phyloP scores from a whole-genome alignment of 2,797 vertebrate species.

The Heterohyrax brucei region DNA sequence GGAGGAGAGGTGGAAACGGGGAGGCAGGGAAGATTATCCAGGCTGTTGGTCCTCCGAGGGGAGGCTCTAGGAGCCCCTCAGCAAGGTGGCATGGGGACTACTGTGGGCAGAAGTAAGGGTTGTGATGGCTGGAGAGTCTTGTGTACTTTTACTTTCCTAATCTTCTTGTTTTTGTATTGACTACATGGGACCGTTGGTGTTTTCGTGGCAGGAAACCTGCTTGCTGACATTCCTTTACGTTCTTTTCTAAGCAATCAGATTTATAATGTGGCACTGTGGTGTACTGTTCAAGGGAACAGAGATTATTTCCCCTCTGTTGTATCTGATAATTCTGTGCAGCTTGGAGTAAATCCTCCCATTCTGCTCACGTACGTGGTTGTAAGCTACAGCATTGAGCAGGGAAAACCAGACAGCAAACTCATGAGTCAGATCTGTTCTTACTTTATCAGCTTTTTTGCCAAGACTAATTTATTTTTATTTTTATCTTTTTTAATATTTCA shows the following conservation, averaged over 20 bases:
- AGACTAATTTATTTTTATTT: background rate
- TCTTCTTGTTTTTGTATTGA: background rate
- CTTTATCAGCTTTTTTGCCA: background rate
- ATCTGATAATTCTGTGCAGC: constrained; percentile 60
- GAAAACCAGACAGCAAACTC: constrained; percentile 3
- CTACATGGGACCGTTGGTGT: background rate
- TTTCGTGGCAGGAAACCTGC: background rate
- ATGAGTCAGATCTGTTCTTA: background rate
- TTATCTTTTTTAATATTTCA: too few relatives aligned
- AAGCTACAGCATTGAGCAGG: background rate
- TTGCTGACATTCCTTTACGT: constrained; percentile 20
- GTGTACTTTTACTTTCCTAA: background rate
- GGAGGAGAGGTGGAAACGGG: background rate
- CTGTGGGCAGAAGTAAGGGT: background rate
- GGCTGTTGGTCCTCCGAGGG: background rate
- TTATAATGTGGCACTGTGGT: constrained; percentile 20
- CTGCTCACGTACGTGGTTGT: constrained; percentile 12
- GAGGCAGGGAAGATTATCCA: background rate
- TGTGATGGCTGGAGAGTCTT: constrained; percentile 32
- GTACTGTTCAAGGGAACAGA: constrained; percentile 15
- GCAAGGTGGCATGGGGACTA: background rate
- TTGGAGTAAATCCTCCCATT: constrained; percentile 2
- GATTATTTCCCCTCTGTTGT: background rate
- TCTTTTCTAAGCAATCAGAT: constrained; percentile 47
- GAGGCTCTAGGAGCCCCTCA: background rate